Conservation (phyloP, 2,797 vertebrate species). For the Scarus forsteni region DNA sequence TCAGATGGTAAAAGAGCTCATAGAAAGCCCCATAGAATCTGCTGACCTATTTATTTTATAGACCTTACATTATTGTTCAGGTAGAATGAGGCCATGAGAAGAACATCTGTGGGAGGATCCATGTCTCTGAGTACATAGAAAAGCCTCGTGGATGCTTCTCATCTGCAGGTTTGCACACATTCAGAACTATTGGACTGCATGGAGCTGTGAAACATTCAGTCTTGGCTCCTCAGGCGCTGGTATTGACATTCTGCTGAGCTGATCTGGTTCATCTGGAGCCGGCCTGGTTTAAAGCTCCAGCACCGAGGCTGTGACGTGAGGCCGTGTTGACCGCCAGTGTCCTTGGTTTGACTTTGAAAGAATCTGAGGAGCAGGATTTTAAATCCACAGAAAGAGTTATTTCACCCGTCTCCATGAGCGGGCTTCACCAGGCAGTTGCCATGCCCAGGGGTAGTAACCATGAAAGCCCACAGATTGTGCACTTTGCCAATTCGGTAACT, state of each 20-base stretch:
- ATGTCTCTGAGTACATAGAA: neutral
- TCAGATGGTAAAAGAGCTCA: constrained; percentile 9
- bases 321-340: constrained; percentile 24
- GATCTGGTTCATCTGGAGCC: constrained; percentile 44
- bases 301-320: constrained; percentile 38
- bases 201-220: constrained; percentile 45
- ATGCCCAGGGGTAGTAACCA: constrained; percentile 57
- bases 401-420: constrained; percentile 17
- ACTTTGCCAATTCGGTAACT: constrained; percentile 59
- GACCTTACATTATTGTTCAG: constrained; percentile 10
- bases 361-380: constrained; percentile 7
- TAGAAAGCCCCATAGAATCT: constrained; percentile 14
- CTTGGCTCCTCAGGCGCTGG: constrained; percentile 32
- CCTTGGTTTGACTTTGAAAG: constrained; percentile 44
- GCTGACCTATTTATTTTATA: constrained; percentile 40
- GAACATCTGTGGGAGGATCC: neutral
- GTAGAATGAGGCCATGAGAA: neutral
- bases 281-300: constrained; percentile 25
- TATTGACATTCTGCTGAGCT: constrained; percentile 47
- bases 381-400: constrained; percentile 5
- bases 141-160: constrained; percentile 3
- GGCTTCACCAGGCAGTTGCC: constrained; percentile 46
- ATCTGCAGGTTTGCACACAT: constrained; percentile 27
- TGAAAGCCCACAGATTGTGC: constrained; percentile 61
- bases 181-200: constrained; percentile 35